These are phyloP conservation scores for Adelges cooleyi DNA, from an alignment of 1,140 invertebrate species.

Conservation along the genomic window DNA sequence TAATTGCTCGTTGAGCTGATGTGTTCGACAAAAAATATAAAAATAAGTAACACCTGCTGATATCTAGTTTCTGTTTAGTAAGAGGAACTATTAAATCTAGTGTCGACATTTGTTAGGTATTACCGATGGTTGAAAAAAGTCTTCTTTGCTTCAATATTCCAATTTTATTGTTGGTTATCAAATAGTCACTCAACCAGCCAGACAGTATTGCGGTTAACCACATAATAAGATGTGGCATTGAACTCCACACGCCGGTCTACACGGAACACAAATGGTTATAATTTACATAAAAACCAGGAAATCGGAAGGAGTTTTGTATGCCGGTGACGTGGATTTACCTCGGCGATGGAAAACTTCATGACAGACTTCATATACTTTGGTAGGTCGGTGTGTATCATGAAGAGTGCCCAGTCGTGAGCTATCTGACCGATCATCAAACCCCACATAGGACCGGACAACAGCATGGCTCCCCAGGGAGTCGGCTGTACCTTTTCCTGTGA, in stretches of 20 bases:
- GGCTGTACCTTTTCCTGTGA: constrained; percentile 25
- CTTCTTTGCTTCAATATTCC: constrained; percentile 52
- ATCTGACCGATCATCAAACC: constrained; percentile 52
- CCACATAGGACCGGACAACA: constrained; percentile 55
- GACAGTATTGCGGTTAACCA: constrained; percentile 33
- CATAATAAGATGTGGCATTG: constrained; percentile 36
- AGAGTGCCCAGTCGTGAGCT: constrained; percentile 89
- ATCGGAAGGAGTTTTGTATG: too few species aligned
- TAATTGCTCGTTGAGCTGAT: too few species aligned
- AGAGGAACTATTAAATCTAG: too few species aligned
- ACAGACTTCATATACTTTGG: constrained; percentile 56
- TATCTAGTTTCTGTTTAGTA: too few species aligned
- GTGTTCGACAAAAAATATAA: too few species aligned
- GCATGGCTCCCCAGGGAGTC: constrained; percentile 50
- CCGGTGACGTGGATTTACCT: too few species aligned
- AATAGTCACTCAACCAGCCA: constrained; percentile 54
- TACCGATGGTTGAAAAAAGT: constrained; percentile 59
- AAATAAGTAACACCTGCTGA: too few species aligned
- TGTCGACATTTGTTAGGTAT: too few species aligned
- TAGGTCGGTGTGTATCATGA: constrained; percentile 61
- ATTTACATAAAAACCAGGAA: too few species aligned
- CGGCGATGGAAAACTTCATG: constrained; percentile 50
- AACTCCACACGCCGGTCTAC: constrained; percentile 36
- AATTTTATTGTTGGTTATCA: constrained; percentile 45
- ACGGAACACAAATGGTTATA: background rate